Evolutionary conservation across 2,888 invertebrate genomes (phyloP).

Genomic region (Pristionchus maxplancki): DNA sequence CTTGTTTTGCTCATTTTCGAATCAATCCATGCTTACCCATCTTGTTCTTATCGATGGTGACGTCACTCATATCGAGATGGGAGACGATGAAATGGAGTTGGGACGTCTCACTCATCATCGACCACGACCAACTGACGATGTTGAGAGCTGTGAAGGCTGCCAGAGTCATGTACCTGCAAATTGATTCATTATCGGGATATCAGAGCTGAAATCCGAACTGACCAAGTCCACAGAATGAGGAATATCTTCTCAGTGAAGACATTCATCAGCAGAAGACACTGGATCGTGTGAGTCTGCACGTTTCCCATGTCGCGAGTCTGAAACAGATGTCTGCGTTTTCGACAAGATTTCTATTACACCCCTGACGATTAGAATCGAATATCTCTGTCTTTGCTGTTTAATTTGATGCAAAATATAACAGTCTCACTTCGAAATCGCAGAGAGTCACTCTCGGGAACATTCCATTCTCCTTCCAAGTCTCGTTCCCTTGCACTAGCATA

Average conservation of each 20-base stretch:
- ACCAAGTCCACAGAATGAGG: conserved; percentile 71
- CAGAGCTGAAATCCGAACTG: not conserved
- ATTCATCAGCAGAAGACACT: conserved; percentile 75
- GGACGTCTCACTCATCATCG: conserved; percentile 68
- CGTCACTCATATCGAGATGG: conserved; percentile 75
- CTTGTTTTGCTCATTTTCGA: not conserved
- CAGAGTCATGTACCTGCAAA: conserved; percentile 72
- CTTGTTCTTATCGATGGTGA: conserved; percentile 62
- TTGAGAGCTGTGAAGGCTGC: conserved; percentile 69
- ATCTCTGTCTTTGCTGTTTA: not conserved
- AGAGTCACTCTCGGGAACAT: conserved; percentile 76
- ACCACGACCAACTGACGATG: conserved; percentile 69
- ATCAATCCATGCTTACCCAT: conserved; percentile 50
- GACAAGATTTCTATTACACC: too few species aligned
- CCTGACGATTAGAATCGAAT: too few species aligned
- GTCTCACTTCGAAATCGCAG: conserved; percentile 75
- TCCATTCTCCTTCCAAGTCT: conserved; percentile 74
- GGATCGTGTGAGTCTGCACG: conserved; percentile 73
- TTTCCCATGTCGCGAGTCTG: conserved; percentile 77
- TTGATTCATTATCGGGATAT: too few species aligned
- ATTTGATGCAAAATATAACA: not conserved
- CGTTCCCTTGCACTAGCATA: conserved; percentile 66
- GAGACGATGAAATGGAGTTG: conserved; percentile 73
- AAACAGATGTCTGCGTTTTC: too few species aligned
- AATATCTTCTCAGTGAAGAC: conserved; percentile 75